Evolutionary conservation across 2,113 vertebrate species (phyloP).

Genomic region (Reinhardtius hippoglossoides): DNA sequence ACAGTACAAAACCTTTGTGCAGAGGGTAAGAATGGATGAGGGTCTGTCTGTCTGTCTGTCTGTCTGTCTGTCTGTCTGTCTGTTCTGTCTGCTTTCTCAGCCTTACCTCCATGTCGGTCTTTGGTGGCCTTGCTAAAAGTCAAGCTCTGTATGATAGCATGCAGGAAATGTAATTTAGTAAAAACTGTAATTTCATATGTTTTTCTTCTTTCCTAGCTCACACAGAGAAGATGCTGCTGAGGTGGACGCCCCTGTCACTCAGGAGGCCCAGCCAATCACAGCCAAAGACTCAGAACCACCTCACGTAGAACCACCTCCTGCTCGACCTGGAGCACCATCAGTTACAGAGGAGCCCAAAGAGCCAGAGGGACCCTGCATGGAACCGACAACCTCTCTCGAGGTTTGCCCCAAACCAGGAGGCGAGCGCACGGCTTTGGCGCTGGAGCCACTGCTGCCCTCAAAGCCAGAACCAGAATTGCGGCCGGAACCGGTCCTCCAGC

Average conservation of each 20-base stretch:
- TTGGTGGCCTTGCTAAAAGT: background rate
- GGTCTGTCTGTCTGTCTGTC: conserved; percentile 26
- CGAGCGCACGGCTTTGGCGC: background rate
- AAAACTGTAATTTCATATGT: conserved; percentile 12
- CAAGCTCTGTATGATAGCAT: background rate
- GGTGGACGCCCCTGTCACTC: background rate
- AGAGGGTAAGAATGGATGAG: conserved; percentile 76
- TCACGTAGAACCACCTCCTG: conserved; percentile 3
- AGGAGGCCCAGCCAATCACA: conserved; percentile 19
- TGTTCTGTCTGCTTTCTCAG: background rate
- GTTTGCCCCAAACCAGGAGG: conserved; percentile 11
- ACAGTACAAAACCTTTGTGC: conserved; percentile 55
- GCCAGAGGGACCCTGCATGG: conserved; percentile 36
- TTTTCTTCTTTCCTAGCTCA: conserved; percentile 49
- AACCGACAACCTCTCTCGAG: conserved; percentile 22
- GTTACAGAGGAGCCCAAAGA: conserved; percentile 54
- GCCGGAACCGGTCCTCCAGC: conserved; percentile 36
- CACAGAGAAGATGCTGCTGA: conserved; percentile 43
- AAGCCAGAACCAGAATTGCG: conserved; percentile 54
- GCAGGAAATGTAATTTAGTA: background rate
- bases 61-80: no score
- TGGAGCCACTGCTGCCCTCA: conserved; percentile 35
- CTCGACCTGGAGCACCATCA: conserved; percentile 35
- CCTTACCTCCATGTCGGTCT: background rate
- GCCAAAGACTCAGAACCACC: conserved; percentile 29